Evolutionary conservation across 2,797 vertebrate species (phyloP), one percentile per base, ranked within the genome.

Genomic region (Meda fulgida): DNA sequence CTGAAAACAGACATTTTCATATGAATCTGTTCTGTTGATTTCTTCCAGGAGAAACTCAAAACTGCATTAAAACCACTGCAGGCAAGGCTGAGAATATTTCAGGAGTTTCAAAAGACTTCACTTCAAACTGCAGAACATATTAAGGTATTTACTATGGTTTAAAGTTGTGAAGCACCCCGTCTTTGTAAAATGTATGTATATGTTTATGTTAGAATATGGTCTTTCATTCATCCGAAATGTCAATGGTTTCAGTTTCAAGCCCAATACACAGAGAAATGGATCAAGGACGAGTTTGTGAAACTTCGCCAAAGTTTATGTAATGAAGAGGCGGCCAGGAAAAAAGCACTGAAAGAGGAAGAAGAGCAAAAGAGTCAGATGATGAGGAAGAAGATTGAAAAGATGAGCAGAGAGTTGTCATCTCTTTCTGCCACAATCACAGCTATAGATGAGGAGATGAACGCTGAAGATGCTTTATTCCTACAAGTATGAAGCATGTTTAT

Each of bases 331-430:
- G 53, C 34, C 75, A 73, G 85, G 16, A 83, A 83, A 38, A 21
- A 70, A 34, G 67, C 55, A 21, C 34, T 86, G 34, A 72, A 46
- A 72, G 75, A 75, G 29, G 86, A 87, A 69, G 75, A 70, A 55
- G 60, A 85, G 84, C 80, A 85, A 55, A 87, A 80, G 69, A 79
- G 80, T 72, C 73, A 63, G 38, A 80, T 21, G 40, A 75, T 87
- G 69, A 79, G 46, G 60, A 77, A 79, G 83, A 82, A 78, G 46
- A 83, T 82, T 31, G 80, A 67, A 14, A 48, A 60, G 23, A 58
- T 85, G 31, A 78, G 34, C 66, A 78, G 14, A 66, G 78, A 87
- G 14, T 84, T 87, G 10, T 66, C 79, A 9, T 63, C 55, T 63
- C 67, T 87, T 73, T 85, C 83, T 36, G 53, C 38, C 3, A 73